A percentile compares a stretch with the other conserved stretches of the same genome.
Conservation (phyloP, 2,113 vertebrate species). For the Calidris pugnax region DNA sequence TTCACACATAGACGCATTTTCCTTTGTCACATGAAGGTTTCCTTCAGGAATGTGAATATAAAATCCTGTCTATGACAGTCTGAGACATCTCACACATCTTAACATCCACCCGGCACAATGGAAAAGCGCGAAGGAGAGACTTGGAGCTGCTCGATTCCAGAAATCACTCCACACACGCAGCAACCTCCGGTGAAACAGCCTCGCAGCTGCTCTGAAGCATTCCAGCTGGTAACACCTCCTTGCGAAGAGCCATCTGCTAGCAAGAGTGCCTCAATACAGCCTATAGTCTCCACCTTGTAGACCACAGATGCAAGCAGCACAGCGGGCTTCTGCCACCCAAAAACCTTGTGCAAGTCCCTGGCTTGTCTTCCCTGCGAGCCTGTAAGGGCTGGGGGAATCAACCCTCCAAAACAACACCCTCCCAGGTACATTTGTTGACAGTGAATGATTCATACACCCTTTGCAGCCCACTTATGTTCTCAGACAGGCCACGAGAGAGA, state of each 20-base stretch:
- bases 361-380: neutral
- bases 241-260: constrained; percentile 26
- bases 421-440: neutral
- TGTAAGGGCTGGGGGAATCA: neutral
- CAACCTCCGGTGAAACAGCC: neutral
- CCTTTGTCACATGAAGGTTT: neutral
- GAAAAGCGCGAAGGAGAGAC: neutral
- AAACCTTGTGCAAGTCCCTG: neutral
- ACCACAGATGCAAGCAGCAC: neutral
- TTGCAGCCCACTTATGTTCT: neutral
- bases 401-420: neutral
- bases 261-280: neutral
- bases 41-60: neutral
- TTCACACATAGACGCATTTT: neutral
- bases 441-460: neutral
- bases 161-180: neutral
- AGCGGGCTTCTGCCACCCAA: neutral
- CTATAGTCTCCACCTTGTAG: neutral
- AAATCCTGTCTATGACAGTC: neutral
- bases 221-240: constrained; percentile 14
- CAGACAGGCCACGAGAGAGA: neutral
- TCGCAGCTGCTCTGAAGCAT: constrained; percentile 34
- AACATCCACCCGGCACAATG: neutral
- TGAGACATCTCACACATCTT: neutral
- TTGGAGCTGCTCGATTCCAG: neutral